Percentiles rank a stretch among this genome's conserved stretches.
These are phyloP conservation scores for Smithornis capensis DNA, from an alignment of 2,113 vertebrate species.

Conservation along the genomic window DNA sequence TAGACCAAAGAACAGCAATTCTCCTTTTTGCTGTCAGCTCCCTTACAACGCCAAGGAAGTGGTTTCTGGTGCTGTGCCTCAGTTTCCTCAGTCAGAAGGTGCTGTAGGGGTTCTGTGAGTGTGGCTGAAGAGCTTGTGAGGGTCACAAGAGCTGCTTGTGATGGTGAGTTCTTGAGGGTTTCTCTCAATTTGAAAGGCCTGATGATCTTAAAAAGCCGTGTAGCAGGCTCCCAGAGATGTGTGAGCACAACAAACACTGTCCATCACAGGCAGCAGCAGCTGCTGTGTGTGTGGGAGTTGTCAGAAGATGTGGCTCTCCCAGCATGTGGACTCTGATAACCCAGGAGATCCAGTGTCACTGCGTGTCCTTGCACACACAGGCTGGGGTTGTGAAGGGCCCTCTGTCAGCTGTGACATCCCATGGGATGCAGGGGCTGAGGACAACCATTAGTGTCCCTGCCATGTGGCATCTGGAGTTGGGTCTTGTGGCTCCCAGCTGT, in stretches of 20 bases:
- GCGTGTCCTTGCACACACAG: not conserved
- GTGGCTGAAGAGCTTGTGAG: not conserved
- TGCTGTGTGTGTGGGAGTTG: not conserved
- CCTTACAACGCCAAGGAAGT: not conserved
- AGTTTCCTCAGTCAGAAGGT: not conserved
- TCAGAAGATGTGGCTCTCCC: slow-evolving; percentile 15
- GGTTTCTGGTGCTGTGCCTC: not conserved
- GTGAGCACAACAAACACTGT: not conserved
- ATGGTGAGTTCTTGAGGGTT: not conserved
- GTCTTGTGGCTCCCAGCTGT: not conserved
- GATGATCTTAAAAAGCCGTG: not conserved
- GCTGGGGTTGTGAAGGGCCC: not conserved
- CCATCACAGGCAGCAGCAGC: slow-evolving; percentile 25
- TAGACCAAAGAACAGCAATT: not conserved
- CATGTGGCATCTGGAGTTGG: not conserved
- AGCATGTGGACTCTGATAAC: not conserved
- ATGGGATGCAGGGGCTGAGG: not conserved
- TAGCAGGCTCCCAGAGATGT: not conserved
- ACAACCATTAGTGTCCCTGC: not conserved
- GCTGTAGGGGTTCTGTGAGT: not conserved
- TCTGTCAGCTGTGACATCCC: not conserved
- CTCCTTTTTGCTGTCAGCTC: not conserved
- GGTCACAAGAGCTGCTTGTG: not conserved
- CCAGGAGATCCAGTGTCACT: not conserved
- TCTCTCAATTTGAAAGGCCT: not conserved